phyloP scores from a whole-genome alignment of 2,113 vertebrate species.

The Protomyctophum bolini region DNA sequence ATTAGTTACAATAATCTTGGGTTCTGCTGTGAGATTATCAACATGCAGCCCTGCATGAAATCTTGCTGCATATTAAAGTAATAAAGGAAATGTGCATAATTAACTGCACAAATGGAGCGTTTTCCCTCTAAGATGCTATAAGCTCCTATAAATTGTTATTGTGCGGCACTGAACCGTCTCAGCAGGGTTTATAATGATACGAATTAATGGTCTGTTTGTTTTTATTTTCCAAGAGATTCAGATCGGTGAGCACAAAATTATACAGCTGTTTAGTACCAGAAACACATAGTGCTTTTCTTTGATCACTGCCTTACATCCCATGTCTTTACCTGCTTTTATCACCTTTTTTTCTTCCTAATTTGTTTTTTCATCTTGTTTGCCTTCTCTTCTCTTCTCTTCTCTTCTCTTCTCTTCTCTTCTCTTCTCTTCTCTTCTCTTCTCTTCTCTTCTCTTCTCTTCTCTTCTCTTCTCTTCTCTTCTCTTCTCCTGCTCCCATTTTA shows the following conservation, averaged over 20 bases:
- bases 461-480: not conserved
- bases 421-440: not conserved
- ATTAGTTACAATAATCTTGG: constrained; percentile 25
- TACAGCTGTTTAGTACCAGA: constrained; percentile 15
- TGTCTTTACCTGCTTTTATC: not conserved
- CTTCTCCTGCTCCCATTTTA: constrained; percentile 46
- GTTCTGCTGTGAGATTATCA: constrained; percentile 6
- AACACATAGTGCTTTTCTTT: not conserved
- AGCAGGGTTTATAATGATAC: constrained; percentile 41
- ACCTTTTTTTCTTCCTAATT: not conserved
- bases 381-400: not conserved
- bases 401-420: not conserved
- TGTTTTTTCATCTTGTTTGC: not conserved
- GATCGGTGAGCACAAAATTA: constrained; percentile 31
- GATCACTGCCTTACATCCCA: not conserved
- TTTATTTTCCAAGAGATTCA: constrained; percentile 46
- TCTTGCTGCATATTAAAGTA: constrained; percentile 30
- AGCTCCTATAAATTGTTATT: constrained; percentile 43
- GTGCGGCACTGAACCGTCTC: constrained; percentile 47
- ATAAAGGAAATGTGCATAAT: constrained; percentile 51
- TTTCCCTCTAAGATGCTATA: constrained; percentile 46
- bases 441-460: not conserved
- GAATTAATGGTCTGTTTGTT: constrained; percentile 64
- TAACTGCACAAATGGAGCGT: constrained; percentile 49
- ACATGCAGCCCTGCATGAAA: constrained; percentile 21